phyloP scores from a whole-genome alignment of 1,140 invertebrate species.

The Caenorhabditis remanei region DNA sequence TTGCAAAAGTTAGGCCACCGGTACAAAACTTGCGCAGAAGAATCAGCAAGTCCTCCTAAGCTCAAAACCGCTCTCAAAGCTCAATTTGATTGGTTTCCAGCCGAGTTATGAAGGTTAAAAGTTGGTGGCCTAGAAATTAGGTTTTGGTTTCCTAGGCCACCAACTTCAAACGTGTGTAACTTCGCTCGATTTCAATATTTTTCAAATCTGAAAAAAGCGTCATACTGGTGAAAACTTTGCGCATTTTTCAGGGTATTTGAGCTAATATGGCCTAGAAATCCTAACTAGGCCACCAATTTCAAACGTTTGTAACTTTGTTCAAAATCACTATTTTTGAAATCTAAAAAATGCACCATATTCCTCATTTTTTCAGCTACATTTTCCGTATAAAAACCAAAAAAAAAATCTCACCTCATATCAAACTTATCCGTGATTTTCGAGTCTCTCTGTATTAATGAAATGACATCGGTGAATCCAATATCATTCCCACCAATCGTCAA shows the following conservation, averaged over 20 bases:
- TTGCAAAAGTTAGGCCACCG: background rate
- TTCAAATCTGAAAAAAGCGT: too few relatives aligned
- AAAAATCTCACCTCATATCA: constrained; percentile 28
- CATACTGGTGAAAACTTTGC: too few relatives aligned
- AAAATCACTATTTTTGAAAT: background rate
- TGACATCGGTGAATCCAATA: constrained; percentile 54
- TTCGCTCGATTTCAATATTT: background rate
- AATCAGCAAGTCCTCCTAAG: too few relatives aligned
- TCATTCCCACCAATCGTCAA: constrained; percentile 61
- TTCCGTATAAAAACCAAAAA: background rate
- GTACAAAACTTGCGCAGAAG: too few relatives aligned
- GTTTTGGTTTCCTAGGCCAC: too few relatives aligned
- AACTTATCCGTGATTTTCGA: background rate
- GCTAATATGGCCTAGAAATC: too few relatives aligned
- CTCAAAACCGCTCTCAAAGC: too few relatives aligned
- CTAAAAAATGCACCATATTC: background rate
- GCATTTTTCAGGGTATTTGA: background rate
- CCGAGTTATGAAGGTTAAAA: background rate
- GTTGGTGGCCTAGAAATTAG: constrained; percentile 10
- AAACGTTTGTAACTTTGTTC: too few relatives aligned
- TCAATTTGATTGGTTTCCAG: background rate
- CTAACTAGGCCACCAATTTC: background rate
- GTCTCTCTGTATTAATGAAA: constrained; percentile 19
- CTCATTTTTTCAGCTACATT: background rate
- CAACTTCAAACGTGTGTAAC: background rate